These are phyloP conservation scores for Ploceus nigricollis DNA, from an alignment of 2,113 vertebrate genomes.

Conservation along the genomic window DNA sequence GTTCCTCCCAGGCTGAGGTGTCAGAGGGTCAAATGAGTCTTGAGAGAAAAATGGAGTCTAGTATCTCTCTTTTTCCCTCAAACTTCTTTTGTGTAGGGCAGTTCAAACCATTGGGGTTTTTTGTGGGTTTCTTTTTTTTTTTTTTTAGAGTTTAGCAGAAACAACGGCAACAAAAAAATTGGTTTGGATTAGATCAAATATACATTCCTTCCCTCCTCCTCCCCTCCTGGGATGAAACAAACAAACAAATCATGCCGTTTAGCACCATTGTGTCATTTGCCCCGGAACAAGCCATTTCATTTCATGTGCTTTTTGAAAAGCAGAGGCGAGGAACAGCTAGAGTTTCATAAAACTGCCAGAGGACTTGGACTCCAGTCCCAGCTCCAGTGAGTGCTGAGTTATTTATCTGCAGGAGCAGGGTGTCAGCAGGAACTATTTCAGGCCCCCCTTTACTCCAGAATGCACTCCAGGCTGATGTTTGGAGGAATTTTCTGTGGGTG, in stretches of 20 bases:
- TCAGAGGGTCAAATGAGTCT: not conserved
- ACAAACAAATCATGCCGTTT: constrained; percentile 45
- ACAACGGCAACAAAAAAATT: not conserved
- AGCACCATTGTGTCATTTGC: constrained; percentile 58
- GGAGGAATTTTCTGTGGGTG: not conserved
- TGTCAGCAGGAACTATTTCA: not conserved
- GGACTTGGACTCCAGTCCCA: constrained; percentile 21
- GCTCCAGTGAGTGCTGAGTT: not conserved
- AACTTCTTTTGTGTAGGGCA: constrained; percentile 6
- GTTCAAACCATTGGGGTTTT: not conserved
- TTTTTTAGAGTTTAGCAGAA: not conserved
- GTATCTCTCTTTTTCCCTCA: not conserved
- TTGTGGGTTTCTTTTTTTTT: too few species aligned
- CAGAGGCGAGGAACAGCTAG: not conserved
- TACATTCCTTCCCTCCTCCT: constrained; percentile 33
- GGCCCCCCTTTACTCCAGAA: not conserved
- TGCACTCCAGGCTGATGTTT: not conserved
- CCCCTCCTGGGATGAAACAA: constrained; percentile 43
- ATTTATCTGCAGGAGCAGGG: not conserved
- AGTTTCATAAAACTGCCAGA: constrained; percentile 50
- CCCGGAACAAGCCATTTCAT: not conserved
- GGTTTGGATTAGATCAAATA: constrained; percentile 36
- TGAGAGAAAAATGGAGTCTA: not conserved
- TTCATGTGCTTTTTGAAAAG: constrained; percentile 31
- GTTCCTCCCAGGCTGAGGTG: not conserved